Conservation (phyloP, 1,140 invertebrate genomes). For the Nephotettix cincticeps region DNA sequence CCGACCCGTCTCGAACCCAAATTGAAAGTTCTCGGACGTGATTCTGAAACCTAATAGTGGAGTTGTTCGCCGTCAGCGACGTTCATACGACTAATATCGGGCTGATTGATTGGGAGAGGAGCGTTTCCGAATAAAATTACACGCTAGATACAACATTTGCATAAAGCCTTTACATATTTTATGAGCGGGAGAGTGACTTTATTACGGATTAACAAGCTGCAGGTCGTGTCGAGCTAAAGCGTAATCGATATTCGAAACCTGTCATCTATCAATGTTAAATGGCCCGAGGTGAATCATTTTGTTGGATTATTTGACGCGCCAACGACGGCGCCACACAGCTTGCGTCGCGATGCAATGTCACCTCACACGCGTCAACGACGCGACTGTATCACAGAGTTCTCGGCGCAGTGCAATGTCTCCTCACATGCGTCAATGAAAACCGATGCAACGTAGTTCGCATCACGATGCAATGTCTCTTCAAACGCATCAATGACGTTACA, state of each 20-base stretch:
- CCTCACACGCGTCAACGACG: too few relatives aligned
- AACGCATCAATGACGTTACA: too few relatives aligned
- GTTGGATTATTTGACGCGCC: too few relatives aligned
- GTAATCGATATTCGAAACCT: constrained; percentile 3
- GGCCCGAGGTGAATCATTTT: neutral
- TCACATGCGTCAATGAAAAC: too few relatives aligned
- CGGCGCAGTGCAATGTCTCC: too few relatives aligned
- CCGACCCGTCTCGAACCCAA: neutral
- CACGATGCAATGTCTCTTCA: too few relatives aligned
- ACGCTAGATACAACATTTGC: neutral
- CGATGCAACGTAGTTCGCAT: too few relatives aligned
- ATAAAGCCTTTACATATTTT: constrained; percentile 22
- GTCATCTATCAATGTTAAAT: constrained; percentile 9
- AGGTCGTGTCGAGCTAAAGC: neutral
- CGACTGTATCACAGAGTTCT: too few relatives aligned
- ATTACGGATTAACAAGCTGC: constrained; percentile 15
- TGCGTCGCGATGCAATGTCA: too few relatives aligned
- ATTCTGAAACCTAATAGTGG: neutral
- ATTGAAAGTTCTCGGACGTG: neutral
- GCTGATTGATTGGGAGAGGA: constrained; percentile 3
- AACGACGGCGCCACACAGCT: too few relatives aligned
- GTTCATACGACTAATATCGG: neutral
- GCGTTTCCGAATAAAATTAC: constrained; percentile 5
- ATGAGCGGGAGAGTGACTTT: constrained; percentile 17
- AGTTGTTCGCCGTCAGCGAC: constrained; percentile 5